phyloP scores from a whole-genome alignment of 2,888 invertebrate genomes.

The Cordilura impudica region DNA sequence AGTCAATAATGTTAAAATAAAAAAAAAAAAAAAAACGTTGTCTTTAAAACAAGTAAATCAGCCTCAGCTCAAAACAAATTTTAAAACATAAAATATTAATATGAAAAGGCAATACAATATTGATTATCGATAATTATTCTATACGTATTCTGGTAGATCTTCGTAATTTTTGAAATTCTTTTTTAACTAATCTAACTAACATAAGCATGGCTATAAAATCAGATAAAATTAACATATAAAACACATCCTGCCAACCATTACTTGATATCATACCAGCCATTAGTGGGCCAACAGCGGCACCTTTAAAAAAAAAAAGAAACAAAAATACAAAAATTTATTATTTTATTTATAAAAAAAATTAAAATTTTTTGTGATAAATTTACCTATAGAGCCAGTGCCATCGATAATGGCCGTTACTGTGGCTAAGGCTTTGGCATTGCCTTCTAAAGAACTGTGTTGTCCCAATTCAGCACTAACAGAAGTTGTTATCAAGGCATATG shows the following conservation, averaged over 20 bases:
- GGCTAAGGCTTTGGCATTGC: slow-evolving; percentile 92
- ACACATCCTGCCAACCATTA: slow-evolving; percentile 90
- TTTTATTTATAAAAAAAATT: slow-evolving; percentile 68
- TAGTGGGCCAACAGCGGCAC: slow-evolving; percentile 95
- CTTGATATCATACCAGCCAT: slow-evolving; percentile 89
- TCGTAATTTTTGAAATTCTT: slow-evolving; percentile 75
- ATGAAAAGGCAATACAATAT: slow-evolving; percentile 33
- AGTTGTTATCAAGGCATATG: slow-evolving; percentile 97
- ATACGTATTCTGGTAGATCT: slow-evolving; percentile 72
- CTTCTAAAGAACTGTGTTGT: slow-evolving; percentile 89
- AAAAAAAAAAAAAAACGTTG: slow-evolving; percentile 14
- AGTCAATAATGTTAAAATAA: background rate
- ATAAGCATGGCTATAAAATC: slow-evolving; percentile 88
- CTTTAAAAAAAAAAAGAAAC: slow-evolving; percentile 72
- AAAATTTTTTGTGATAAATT: background rate
- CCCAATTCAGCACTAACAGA: slow-evolving; percentile 96
- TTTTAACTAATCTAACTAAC: slow-evolving; percentile 80
- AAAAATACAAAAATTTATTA: background rate
- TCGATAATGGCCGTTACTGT: slow-evolving; percentile 99
- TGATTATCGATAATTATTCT: slow-evolving; percentile 66
- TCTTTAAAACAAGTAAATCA: slow-evolving; percentile 35
- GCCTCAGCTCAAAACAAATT: slow-evolving; percentile 40
- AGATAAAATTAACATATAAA: slow-evolving; percentile 92
- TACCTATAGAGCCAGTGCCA: slow-evolving; percentile 87
- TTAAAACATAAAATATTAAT: slow-evolving; percentile 28